Base-by-base conservation (phyloP, 2,797 vertebrate genomes). In the Argentina silus region DNA sequence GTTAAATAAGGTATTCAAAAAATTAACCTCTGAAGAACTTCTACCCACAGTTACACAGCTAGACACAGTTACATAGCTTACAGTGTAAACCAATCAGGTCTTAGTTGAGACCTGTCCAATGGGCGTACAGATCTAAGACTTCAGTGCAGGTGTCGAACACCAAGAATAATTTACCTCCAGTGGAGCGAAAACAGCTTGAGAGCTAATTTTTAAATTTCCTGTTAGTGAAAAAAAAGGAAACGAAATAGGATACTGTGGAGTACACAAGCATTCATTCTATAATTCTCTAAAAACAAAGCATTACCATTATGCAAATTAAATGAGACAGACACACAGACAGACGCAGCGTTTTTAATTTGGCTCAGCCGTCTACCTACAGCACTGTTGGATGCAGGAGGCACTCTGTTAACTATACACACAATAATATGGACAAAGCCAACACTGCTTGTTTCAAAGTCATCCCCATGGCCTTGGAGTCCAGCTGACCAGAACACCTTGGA, bases 371-470 rank as follows among this genome's bases (percentile, higher is more conserved):
- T 51, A 67, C 21, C 17, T 23, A 6, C 2, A 12, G 47, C 50
- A 36, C 27, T 27, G 23, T 8, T 36, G 44, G 7, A 12, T 23
- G 45, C 19, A 8, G 1, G 6, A 15, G 45, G 45, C 19, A 7
- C 21, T 27, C 3, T 51, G 65, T 19, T 9, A 21, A 14, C 6
- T 27, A 47, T 27, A 21, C 47, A 3, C 21, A 6, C 55, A 36
- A 8, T 50, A 55, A 55, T 45, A 64, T 47, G 43, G 48, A 23
- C 3, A 51, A 14, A 11, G 47, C 21, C 23, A 36, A 36, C 27
- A 51, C 11, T 50, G 15, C 48, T 47, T 53, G 47, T 51, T 23
- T 67, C 65, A 67, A 67, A 53, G 23, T 67, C 65, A 36, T 17
- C 14, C 7, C 11, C 27, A 6, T 17, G 19, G 47, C 47, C 48